Evolutionary conservation across 2,797 vertebrate species (phyloP).

Genomic region (Allobates femoralis): DNA sequence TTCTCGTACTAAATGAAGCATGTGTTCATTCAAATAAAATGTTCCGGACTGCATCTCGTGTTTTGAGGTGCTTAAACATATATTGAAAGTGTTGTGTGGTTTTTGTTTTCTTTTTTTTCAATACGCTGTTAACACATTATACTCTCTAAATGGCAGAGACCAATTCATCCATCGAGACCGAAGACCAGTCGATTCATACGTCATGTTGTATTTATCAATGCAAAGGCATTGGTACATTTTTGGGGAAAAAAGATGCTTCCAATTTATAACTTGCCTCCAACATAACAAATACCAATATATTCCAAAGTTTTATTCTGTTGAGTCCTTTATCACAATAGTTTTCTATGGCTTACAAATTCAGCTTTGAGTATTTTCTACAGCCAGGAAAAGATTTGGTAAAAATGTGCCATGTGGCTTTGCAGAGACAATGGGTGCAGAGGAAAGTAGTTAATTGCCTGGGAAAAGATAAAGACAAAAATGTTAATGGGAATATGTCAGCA

Average conservation of each 20-base stretch:
- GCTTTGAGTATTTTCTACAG: no score
- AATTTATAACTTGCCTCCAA: no score
- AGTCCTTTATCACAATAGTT: background rate
- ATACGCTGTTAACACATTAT: background rate
- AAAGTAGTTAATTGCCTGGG: no score
- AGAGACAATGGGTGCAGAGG: no score
- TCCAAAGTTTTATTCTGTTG: background rate
- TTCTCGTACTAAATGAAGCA: slow-evolving; percentile 69
- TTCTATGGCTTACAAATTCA: background rate
- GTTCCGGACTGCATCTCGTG: slow-evolving; percentile 19
- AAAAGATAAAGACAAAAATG: no score
- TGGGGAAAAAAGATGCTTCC: no score
- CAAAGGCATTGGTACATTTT: background rate
- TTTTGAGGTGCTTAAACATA: slow-evolving; percentile 43
- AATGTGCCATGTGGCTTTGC: no score
- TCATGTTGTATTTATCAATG: no score
- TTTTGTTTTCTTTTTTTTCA: background rate
- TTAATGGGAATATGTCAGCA: no score
- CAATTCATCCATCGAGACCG: background rate
- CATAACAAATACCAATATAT: no score
- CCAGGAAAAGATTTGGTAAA: no score
- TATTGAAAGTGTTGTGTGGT: background rate
- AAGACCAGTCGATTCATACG: no score
- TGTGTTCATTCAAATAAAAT: slow-evolving; percentile 75
- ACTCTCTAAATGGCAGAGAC: background rate